Percentiles rank a stretch among this genome's conserved stretches.
phyloP scores from a whole-genome alignment of 2,888 invertebrate species.

The Leptinotarsa juncta region DNA sequence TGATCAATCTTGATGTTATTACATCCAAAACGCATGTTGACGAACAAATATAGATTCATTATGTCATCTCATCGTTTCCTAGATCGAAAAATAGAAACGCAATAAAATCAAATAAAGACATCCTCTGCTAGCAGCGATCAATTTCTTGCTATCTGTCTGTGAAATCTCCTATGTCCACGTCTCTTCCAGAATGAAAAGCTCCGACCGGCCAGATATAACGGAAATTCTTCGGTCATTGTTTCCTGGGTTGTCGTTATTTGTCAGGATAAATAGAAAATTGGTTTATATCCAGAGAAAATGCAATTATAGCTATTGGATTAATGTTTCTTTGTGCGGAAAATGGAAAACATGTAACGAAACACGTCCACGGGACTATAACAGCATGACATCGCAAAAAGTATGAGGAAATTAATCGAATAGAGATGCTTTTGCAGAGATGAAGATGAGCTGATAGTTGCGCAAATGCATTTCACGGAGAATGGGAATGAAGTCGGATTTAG shows the following conservation, averaged over 20 bases:
- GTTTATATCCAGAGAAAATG: constrained; percentile 51
- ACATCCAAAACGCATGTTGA: background rate
- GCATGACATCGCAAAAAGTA: constrained; percentile 4
- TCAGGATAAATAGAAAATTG: constrained; percentile 54
- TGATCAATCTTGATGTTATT: no score
- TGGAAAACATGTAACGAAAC: constrained; percentile 29
- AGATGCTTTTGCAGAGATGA: constrained; percentile 6
- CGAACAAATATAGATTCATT: background rate
- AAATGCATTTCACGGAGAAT: background rate
- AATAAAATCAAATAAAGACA: constrained; percentile 19
- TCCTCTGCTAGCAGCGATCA: constrained; percentile 5
- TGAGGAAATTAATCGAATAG: constrained; percentile 6
- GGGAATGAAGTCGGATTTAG: background rate
- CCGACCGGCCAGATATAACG: constrained; percentile 31
- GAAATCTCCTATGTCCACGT: constrained; percentile 25
- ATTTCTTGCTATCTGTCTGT: constrained; percentile 20
- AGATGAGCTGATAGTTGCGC: background rate
- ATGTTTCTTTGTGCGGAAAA: constrained; percentile 35
- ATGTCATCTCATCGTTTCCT: background rate
- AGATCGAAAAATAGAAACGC: background rate
- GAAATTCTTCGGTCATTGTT: constrained; percentile 42
- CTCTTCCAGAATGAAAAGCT: constrained; percentile 25
- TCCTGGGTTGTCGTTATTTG: constrained; percentile 52
- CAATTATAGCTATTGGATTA: constrained; percentile 51
- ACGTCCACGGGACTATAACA: constrained; percentile 13